phyloP scores from a whole-genome alignment of 2,113 vertebrate species.

The Lophura nycthemera region DNA sequence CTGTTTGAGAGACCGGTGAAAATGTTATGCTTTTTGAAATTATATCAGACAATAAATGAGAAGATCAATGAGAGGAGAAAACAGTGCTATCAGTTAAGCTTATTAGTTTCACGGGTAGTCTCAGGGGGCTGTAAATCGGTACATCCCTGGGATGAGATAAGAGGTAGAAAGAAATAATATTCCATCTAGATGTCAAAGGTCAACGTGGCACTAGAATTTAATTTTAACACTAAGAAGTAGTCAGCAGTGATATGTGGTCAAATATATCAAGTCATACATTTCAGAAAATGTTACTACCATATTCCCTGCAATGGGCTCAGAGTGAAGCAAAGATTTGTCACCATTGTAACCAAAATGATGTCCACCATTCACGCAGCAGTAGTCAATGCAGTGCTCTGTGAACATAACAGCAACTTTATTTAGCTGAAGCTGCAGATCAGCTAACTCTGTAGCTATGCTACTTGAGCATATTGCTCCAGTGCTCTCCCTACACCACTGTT shows the following conservation, averaged over 20 bases:
- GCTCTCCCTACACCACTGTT: not conserved
- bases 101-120: constrained; percentile 1
- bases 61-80: not conserved
- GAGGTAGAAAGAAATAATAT: not conserved
- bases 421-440: not conserved
- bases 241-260: not conserved
- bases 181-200: not conserved
- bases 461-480: rapidly evolving
- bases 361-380: not conserved
- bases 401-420: not conserved
- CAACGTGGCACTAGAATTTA: constrained; percentile 25
- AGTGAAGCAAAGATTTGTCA: not conserved
- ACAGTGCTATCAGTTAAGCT: not conserved
- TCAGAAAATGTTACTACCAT: not conserved
- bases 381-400: not conserved
- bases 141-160: not conserved
- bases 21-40: not conserved
- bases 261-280: not conserved
- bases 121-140: constrained; percentile 13
- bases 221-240: not conserved
- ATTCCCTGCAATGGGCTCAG: not conserved
- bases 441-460: not conserved
- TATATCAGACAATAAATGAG: not conserved
- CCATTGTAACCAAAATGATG: not conserved
- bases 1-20: not conserved